phyloP scores from a whole-genome alignment of 2,888 invertebrate genomes.

The Drosophila lacicola region DNA sequence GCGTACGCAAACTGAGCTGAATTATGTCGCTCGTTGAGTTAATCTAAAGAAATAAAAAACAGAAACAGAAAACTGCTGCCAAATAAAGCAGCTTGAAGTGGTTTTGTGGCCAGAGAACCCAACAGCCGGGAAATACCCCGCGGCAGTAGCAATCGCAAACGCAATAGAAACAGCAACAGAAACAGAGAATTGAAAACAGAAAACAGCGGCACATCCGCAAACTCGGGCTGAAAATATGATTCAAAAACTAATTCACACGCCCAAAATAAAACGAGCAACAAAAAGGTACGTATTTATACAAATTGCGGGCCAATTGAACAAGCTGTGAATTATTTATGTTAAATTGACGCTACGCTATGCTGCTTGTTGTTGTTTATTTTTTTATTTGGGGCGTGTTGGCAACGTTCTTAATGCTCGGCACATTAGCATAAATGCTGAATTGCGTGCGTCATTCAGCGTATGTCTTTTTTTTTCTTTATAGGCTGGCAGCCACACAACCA shows the following conservation, averaged over 20 bases:
- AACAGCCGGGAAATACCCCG: slow-evolving; percentile 70
- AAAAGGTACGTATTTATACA: slow-evolving; percentile 13
- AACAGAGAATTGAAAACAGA: slow-evolving; percentile 10
- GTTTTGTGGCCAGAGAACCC: slow-evolving; percentile 37
- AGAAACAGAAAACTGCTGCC: slow-evolving; percentile 49
- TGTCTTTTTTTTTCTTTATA: not conserved
- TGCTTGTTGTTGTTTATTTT: slow-evolving; percentile 4
- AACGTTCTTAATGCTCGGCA: slow-evolving; percentile 35
- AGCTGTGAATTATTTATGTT: slow-evolving; percentile 64
- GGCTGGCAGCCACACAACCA: slow-evolving; percentile 28
- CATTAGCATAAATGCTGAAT: slow-evolving; percentile 49
- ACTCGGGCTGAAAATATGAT: slow-evolving; percentile 37
- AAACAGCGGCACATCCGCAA: slow-evolving; percentile 67
- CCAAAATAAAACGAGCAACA: slow-evolving; percentile 42
- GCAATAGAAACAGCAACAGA: slow-evolving; percentile 24
- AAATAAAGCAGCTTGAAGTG: slow-evolving; percentile 71
- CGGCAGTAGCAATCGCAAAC: slow-evolving; percentile 18
- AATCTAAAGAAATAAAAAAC: slow-evolving; percentile 51
- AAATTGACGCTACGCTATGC: slow-evolving; percentile 35
- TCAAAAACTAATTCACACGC: slow-evolving; percentile 75
- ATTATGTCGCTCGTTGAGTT: slow-evolving; percentile 75
- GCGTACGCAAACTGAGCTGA: slow-evolving; percentile 51
- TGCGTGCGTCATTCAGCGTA: slow-evolving; percentile 42
- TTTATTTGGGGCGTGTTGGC: slow-evolving; percentile 37
- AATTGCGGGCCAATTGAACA: slow-evolving; percentile 62